A percentile compares a stretch with the other conserved stretches of the same genome.
phyloP scores from a whole-genome alignment of 2,888 invertebrate species.

The Dicranocentrus wangi region DNA sequence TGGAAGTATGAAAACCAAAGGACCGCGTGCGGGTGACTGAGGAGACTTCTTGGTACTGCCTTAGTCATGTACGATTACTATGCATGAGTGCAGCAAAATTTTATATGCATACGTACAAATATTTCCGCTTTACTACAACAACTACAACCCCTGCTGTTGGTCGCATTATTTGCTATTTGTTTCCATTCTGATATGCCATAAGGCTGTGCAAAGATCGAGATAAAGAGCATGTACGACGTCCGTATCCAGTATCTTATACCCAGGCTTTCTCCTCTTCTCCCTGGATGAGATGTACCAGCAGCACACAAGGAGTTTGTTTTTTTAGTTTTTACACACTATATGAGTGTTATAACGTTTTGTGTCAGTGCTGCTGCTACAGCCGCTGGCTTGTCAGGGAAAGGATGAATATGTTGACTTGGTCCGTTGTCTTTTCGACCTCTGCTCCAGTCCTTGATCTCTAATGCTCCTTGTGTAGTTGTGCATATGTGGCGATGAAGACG shows the following conservation, averaged over 20 bases:
- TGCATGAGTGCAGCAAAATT: slow-evolving; percentile 46
- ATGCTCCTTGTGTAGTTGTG: slow-evolving; percentile 4
- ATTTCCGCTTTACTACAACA: not conserved
- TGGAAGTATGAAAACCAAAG: slow-evolving; percentile 10
- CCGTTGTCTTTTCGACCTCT: slow-evolving; percentile 39
- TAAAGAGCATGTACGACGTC: no score
- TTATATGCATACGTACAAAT: slow-evolving; percentile 33
- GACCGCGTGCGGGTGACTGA: slow-evolving; percentile 40
- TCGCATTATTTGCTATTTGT: slow-evolving; percentile 6
- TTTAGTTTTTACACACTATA: no score
- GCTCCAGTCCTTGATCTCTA: slow-evolving; percentile 34
- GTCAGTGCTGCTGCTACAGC: not conserved
- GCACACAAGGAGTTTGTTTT: no score
- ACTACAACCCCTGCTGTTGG: slow-evolving; percentile 12
- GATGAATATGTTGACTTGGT: slow-evolving; percentile 30
- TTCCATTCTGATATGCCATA: slow-evolving; percentile 3
- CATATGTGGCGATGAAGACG: slow-evolving; percentile 7
- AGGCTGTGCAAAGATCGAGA: no score
- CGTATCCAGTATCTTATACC: not conserved
- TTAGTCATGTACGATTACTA: slow-evolving; percentile 46
- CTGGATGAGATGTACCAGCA: no score
- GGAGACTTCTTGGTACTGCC: slow-evolving; percentile 23
- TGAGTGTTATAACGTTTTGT: no score
- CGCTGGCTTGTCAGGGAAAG: slow-evolving; percentile 13
- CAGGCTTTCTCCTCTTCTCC: no score